Base-by-base conservation (phyloP, 2,797 vertebrate species). In the Lerista edwardsae region DNA sequence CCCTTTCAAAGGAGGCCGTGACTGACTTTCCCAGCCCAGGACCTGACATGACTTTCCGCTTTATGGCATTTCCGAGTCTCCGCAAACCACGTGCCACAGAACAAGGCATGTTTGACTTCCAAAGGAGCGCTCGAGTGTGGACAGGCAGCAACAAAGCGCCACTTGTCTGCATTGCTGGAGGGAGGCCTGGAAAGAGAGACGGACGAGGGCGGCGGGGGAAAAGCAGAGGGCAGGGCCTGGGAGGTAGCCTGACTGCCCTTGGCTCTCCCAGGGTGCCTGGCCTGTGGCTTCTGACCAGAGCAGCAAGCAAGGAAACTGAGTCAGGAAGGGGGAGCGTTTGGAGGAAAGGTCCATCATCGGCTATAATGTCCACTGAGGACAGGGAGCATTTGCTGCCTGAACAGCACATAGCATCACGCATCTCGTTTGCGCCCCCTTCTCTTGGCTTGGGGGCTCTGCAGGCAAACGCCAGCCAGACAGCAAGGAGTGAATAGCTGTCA, bases 41-140 rank as follows among this genome's bases (percentile, higher is more conserved):
- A 93, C 94, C 93, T 85, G 80, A 5, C 94, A 90, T 93, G 94
- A 94, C 93, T 94, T 94, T 82, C 84, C 89, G 12, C 62, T n/a
- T 91, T 82, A 84, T 75, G 87, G 86, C 81, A 82, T 86, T 80
- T 69, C 83, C 75, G 25, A 5, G 61, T 87, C 88, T 87, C 92
- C 83, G 87, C 87, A 90, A 93, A 90, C 68, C 92, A 72, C 73
- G 88, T 93, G 93, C 91, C 89, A 90, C 88, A 79, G 85, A 75
- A 51, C 0, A 61, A 79, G 15, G 87, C 87, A 67, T 75, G 75
- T 93, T 92, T 90, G 90, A 85, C 86, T 92, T 93, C 93, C 90
- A 94, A 93, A 94, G 86, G 88, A 86, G 84, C 88, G 41, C 73
- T 47, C 57, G 83, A 88, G 90, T 55, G 93, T 91, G 91, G 91